Evolutionary conservation across 2,797 vertebrate species (phyloP).

Genomic region (Synanceia verrucosa): DNA sequence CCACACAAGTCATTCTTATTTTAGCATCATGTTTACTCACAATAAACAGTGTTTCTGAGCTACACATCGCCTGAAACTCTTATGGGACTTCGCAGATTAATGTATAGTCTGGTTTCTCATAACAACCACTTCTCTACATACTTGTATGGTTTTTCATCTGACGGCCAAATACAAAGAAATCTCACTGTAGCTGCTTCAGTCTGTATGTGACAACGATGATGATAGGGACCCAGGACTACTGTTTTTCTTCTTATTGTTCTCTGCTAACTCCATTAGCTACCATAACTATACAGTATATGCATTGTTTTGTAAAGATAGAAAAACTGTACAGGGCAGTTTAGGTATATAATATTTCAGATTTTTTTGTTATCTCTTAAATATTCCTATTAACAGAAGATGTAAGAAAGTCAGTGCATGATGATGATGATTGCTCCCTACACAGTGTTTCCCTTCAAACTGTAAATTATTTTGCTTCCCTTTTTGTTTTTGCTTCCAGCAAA

Average conservation of each 20-base stretch:
- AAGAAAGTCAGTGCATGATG: slow-evolving; percentile 96
- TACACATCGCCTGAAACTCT: slow-evolving; percentile 30
- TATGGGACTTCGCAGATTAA: slow-evolving; percentile 19
- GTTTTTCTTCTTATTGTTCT: slow-evolving; percentile 50
- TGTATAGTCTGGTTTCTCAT: slow-evolving; percentile 13
- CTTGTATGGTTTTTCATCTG: slow-evolving; percentile 32
- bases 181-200: slow-evolving; percentile 87
- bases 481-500: slow-evolving; percentile 85
- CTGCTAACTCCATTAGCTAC: slow-evolving; percentile 84
- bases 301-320: slow-evolving; percentile 89
- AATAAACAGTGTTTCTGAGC: slow-evolving; percentile 36
- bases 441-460: slow-evolving; percentile 88
- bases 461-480: slow-evolving; percentile 94
- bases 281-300: slow-evolving; percentile 82
- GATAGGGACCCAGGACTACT: slow-evolving; percentile 90
- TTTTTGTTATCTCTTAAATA: slow-evolving; percentile 88
- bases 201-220: slow-evolving; percentile 86
- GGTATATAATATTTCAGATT: slow-evolving; percentile 92
- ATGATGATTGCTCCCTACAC: slow-evolving; percentile 78
- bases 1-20: slow-evolving; percentile 15
- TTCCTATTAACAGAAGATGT: slow-evolving; percentile 96
- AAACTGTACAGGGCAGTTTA: slow-evolving; percentile 92
- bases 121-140: slow-evolving; percentile 5
- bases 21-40: slow-evolving; percentile 4
- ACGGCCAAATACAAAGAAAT: not conserved